A percentile compares a stretch with the other conserved stretches of the same genome.
These are phyloP conservation scores for Dicranocentrus wangi DNA, from an alignment of 2,888 invertebrate species.

Conservation along the genomic window DNA sequence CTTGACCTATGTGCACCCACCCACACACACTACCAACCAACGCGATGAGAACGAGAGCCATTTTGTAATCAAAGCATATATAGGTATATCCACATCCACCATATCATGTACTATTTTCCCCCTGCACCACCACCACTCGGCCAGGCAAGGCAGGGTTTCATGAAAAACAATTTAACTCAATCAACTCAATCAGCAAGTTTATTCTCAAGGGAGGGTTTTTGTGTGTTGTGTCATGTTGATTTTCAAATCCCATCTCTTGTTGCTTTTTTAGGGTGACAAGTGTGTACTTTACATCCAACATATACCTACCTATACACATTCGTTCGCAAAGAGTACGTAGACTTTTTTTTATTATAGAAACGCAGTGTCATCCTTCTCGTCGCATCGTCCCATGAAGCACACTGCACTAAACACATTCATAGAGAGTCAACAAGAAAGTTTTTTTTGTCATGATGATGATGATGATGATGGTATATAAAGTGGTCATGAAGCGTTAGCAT, in stretches of 20 bases:
- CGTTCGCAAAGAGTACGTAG: background rate
- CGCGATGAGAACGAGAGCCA: too few species aligned
- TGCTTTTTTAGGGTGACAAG: conserved; percentile 29
- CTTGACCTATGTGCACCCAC: background rate
- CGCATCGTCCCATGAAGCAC: too few species aligned
- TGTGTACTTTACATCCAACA: background rate
- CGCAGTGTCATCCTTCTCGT: too few species aligned
- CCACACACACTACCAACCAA: background rate
- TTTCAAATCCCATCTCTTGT: conserved; percentile 1
- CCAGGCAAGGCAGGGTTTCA: conserved; percentile 28
- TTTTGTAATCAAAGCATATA: too few species aligned
- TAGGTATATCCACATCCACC: background rate
- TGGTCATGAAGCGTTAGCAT: conserved; percentile 11
- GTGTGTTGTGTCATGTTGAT: conserved; percentile 12
- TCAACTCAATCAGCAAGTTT: conserved; percentile 30
- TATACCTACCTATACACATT: background rate
- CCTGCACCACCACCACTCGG: background rate
- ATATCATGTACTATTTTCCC: background rate
- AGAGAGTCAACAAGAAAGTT: conserved; percentile 19
- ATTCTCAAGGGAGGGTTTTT: conserved; percentile 28
- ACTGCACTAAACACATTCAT: too few species aligned
- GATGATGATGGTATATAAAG: conserved; percentile 24
- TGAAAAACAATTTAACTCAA: conserved; percentile 50
- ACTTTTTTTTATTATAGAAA: too few species aligned
- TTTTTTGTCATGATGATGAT: conserved; percentile 39